These are phyloP conservation scores for Fundulus diaphanus DNA, from an alignment of 2,797 vertebrate species.

Conservation along the genomic window DNA sequence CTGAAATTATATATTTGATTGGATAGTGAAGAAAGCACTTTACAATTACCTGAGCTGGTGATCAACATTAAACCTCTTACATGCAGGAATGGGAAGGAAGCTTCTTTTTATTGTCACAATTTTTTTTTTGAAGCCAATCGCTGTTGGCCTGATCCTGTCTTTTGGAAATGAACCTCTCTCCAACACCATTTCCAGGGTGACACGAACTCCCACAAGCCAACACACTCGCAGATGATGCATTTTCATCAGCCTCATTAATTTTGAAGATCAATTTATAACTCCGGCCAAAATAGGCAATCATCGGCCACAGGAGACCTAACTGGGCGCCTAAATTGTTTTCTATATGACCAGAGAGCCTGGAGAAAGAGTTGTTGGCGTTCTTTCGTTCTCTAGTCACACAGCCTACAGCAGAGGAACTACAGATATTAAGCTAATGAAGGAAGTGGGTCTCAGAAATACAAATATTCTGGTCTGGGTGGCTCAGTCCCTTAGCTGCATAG, in stretches of 20 bases:
- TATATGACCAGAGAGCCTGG: constrained; percentile 54
- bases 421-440: constrained; percentile 35
- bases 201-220: constrained; percentile 46
- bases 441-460: constrained; percentile 23
- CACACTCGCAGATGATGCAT: constrained; percentile 62
- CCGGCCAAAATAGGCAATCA: constrained; percentile 81
- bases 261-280: constrained; percentile 78
- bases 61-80: constrained; percentile 42
- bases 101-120: neutral
- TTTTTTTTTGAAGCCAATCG: constrained; percentile 1
- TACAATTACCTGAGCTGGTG: constrained; percentile 29
- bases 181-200: constrained; percentile 58
- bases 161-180: constrained; percentile 27
- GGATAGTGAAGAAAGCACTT: constrained; percentile 39
- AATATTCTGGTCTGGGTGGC: constrained; percentile 34
- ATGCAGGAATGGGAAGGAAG: neutral
- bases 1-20: constrained; percentile 37
- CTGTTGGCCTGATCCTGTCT: constrained; percentile 6
- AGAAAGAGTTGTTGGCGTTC: constrained; percentile 27
- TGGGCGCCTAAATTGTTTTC: constrained; percentile 80
- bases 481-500: constrained; percentile 16
- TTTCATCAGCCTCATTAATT: constrained; percentile 82
- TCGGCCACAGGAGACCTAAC: constrained; percentile 68
- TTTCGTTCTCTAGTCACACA: constrained; percentile 32
- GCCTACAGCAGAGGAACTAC: constrained; percentile 16